Evolutionary conservation across 2,888 invertebrate genomes (phyloP), one percentile per base, ranked within the genome.

Genomic region (Agrotis segetum): DNA sequence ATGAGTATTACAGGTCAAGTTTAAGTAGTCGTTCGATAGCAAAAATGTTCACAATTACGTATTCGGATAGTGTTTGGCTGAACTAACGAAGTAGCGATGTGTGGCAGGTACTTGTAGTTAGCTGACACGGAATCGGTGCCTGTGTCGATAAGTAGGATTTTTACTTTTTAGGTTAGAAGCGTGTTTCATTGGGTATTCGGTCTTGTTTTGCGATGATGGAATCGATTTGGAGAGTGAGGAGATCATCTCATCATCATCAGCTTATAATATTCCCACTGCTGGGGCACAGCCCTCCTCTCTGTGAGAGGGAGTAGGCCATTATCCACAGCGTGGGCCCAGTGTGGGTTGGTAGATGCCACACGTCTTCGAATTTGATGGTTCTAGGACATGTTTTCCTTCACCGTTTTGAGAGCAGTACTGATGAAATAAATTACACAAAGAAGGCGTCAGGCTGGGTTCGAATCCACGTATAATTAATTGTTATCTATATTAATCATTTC

Each of bases 31-130:
- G 17, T 17, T 56, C 55, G 47, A 67, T 64, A 67, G n/a, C 71
- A 83, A 77, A 83, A 85, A 83, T 83, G 67, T 59, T 63, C 53
- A 50, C 58, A 67, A 78, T 86, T 80, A 72, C 44, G 72, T 81
- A 86, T 86, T 81, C 82, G 16, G 61, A 82, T 79, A 53, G 68
- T 67, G 76, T 79, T 71, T 69, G 50, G 58, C 66, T 47, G 50
- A 71, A 68, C 77, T 85, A 85, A 83, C 79, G 73, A 82, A 85
- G 73, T 79, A 69, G 72, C 58, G 67, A 77, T 76, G 52, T 77
- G 67, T 75, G 56, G 67, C 68, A 74, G 64, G 77, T 76, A 65
- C 64, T 71, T 58, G 76, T 61, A 69, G 71, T 79, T 82, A 74
- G 44, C 47, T 29, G 71, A 68, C 70, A 73, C 34, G 68, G 47